Conservation (phyloP, 2,888 invertebrate genomes). For the Fragum sueziense region DNA sequence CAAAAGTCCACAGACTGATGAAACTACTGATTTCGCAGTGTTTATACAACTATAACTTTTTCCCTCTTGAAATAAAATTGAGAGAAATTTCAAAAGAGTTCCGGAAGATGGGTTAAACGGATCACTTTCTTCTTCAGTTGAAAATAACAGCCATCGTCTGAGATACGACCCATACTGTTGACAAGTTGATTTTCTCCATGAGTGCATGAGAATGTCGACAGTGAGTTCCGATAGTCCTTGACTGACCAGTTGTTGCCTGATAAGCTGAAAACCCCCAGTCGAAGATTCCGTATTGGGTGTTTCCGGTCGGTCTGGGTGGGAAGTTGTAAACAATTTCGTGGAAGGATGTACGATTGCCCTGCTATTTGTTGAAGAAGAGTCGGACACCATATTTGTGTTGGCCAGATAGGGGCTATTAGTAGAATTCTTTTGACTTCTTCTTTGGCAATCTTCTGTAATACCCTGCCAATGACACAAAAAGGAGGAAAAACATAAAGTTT, state of each 20-base stretch:
- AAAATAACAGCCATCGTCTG: constrained; percentile 3
- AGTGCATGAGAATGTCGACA: constrained; percentile 12
- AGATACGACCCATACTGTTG: neutral
- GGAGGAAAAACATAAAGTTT: neutral
- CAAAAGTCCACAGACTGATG: neutral
- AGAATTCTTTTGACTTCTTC: constrained; percentile 3
- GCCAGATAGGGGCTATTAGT: constrained; percentile 3
- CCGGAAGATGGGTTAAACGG: constrained; percentile 2
- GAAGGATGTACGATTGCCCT: constrained; percentile 8
- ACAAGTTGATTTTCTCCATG: constrained; percentile 6
- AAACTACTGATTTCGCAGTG: constrained; percentile 5
- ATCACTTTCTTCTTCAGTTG: constrained; percentile 9
- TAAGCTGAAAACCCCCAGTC: constrained; percentile 8
- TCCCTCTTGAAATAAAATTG: neutral
- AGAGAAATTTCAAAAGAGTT: neutral
- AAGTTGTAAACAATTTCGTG: constrained; percentile 10
- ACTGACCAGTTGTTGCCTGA: neutral
- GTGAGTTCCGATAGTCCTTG: constrained; percentile 9
- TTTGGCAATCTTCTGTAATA: neutral
- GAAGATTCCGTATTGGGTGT: constrained; percentile 17
- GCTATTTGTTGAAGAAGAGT: constrained; percentile 13
- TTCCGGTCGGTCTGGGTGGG: constrained; percentile 1
- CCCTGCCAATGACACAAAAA: neutral
- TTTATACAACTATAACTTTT: constrained; percentile 24
- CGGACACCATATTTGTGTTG: constrained; percentile 9